These are phyloP conservation scores for Meles meles DNA, from an alignment of 2,113 vertebrate genomes.

Conservation along the genomic window DNA sequence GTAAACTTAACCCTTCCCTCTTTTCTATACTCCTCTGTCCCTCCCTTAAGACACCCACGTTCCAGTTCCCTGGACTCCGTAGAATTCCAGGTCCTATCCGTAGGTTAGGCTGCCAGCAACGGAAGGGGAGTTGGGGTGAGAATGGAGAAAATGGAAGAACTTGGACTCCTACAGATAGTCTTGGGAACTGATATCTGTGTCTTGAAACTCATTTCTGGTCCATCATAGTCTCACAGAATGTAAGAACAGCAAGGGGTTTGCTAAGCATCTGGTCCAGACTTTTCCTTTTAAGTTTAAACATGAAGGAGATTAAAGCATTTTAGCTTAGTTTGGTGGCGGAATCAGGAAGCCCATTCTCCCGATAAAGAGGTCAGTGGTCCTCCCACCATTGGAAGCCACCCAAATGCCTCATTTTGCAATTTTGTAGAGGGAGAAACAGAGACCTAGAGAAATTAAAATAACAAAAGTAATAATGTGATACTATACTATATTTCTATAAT, in stretches of 20 bases:
- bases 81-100: neutral
- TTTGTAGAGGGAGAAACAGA: neutral
- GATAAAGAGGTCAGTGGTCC: neutral
- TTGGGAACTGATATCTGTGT: neutral
- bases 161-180: neutral
- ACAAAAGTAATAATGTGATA: neutral
- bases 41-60: neutral
- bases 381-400: neutral
- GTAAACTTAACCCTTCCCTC: neutral
- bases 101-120: neutral
- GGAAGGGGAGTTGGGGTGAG: neutral
- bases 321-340: neutral
- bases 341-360: neutral
- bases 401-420: neutral
- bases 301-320: neutral
- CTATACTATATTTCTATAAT: neutral
- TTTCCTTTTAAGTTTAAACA: neutral
- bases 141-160: neutral
- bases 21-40: neutral
- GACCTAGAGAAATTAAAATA: neutral
- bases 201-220: neutral
- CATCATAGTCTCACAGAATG: neutral
- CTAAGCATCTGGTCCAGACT: neutral
- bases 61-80: neutral
- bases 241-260: neutral